Evolutionary conservation across 1,140 invertebrate species (phyloP).

Genomic region (Aporrectodea caliginosa): DNA sequence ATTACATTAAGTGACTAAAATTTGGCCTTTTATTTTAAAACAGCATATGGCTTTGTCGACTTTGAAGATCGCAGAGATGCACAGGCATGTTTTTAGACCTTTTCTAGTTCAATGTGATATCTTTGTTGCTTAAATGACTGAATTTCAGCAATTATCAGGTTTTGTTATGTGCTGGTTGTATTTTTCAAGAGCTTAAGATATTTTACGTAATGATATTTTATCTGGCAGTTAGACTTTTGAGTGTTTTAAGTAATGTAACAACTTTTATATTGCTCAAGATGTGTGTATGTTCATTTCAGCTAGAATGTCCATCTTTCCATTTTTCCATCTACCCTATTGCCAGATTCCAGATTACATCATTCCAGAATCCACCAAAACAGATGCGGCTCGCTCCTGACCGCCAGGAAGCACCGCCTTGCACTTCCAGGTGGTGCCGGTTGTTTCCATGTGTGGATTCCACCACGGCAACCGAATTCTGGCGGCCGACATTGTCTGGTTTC

Average conservation of each 20-base stretch:
- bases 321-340: not conserved
- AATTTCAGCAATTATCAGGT: no score
- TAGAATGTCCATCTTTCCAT: not conserved
- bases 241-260: no score
- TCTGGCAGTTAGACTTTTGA: no score
- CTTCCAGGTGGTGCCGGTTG: not conserved
- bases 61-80: constrained; percentile 55
- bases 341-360: not conserved
- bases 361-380: not conserved
- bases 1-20: no score
- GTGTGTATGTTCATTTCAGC: not conserved
- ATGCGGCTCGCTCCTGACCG: not conserved
- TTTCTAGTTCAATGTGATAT: not conserved
- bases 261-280: not conserved
- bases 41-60: constrained; percentile 56
- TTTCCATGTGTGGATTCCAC: not conserved
- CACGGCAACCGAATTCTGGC: not conserved
- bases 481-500: not conserved
- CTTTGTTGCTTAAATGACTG: not conserved
- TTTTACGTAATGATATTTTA: no score
- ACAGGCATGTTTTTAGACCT: constrained; percentile 44
- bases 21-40: not conserved
- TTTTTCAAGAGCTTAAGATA: no score
- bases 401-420: not conserved
- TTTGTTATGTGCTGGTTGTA: no score